Conservation (phyloP, 2,113 vertebrate genomes). For the Nesogale talazaci region DNA sequence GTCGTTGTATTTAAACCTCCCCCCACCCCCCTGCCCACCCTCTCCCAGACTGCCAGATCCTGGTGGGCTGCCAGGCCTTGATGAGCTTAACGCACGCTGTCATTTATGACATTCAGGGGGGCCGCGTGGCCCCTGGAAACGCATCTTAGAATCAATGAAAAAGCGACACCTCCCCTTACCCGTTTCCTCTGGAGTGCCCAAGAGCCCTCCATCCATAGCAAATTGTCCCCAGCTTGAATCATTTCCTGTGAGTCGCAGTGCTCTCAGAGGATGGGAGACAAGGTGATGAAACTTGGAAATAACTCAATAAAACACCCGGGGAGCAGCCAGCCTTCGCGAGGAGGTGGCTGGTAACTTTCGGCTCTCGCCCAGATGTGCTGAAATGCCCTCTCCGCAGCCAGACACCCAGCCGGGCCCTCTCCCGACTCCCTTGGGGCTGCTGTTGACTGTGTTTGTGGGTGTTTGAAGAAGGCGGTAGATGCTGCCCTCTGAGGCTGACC, state of each 20-base stretch:
- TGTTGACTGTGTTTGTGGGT: background rate
- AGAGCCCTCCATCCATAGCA: conserved; percentile 34
- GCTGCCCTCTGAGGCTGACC: background rate
- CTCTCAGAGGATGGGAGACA: conserved; percentile 57
- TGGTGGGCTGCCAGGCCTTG: conserved; percentile 16
- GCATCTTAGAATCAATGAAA: conserved; percentile 27
- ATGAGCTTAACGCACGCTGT: conserved; percentile 46
- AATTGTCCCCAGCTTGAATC: conserved; percentile 52
- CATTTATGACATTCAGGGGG: conserved; percentile 46
- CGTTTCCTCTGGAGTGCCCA: background rate
- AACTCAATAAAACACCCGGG: conserved; percentile 34
- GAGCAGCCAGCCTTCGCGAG: background rate
- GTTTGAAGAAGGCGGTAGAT: background rate
- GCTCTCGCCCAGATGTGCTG: conserved; percentile 41
- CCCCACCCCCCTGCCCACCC: background rate
- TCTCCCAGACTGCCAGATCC: background rate
- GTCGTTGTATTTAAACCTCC: conserved; percentile 21
- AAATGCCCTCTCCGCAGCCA: background rate
- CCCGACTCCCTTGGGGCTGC: background rate
- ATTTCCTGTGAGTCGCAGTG: conserved; percentile 66
- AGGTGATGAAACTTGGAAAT: conserved; percentile 60
- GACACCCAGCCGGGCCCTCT: background rate
- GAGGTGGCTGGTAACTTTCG: background rate
- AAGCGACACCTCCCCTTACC: background rate
- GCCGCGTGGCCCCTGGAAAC: background rate